These are phyloP conservation scores for Leptinotarsa lineolata DNA, from an alignment of 1,140 invertebrate species.

Conservation along the genomic window DNA sequence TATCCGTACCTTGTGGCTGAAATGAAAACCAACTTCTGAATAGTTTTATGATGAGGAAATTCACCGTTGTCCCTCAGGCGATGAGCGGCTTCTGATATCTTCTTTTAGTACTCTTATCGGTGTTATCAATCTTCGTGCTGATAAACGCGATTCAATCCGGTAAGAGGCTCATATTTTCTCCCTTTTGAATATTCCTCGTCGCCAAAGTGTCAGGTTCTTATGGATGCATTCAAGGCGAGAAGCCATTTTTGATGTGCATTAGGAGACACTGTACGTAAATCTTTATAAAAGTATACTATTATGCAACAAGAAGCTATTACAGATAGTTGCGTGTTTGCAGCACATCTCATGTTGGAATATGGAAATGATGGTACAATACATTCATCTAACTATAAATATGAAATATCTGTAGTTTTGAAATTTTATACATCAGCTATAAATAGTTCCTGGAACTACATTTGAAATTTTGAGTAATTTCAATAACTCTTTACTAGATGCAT, in stretches of 20 bases:
- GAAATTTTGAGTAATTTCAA: too few species aligned
- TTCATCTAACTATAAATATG: too few species aligned
- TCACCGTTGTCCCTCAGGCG: neutral
- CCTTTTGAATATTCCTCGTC: neutral
- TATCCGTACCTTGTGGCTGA: neutral
- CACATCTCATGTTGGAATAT: too few species aligned
- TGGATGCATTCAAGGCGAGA: neutral
- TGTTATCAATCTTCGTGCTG: neutral
- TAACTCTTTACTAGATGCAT: too few species aligned
- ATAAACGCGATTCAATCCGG: neutral
- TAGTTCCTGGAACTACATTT: too few species aligned
- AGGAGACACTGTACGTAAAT: too few species aligned
- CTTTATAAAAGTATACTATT: too few species aligned
- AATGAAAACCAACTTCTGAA: neutral
- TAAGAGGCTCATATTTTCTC: neutral
- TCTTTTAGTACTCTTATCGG: neutral
- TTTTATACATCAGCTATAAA: too few species aligned
- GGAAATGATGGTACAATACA: too few species aligned
- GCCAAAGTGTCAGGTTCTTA: neutral
- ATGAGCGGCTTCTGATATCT: constrained; percentile 1
- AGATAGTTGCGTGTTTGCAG: too few species aligned
- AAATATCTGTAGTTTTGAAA: too few species aligned
- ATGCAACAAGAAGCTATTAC: too few species aligned
- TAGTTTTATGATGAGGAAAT: constrained; percentile 5
- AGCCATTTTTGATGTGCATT: neutral